These are phyloP conservation scores for Brotula barbata DNA, from an alignment of 2,797 vertebrate species.

Conservation along the genomic window DNA sequence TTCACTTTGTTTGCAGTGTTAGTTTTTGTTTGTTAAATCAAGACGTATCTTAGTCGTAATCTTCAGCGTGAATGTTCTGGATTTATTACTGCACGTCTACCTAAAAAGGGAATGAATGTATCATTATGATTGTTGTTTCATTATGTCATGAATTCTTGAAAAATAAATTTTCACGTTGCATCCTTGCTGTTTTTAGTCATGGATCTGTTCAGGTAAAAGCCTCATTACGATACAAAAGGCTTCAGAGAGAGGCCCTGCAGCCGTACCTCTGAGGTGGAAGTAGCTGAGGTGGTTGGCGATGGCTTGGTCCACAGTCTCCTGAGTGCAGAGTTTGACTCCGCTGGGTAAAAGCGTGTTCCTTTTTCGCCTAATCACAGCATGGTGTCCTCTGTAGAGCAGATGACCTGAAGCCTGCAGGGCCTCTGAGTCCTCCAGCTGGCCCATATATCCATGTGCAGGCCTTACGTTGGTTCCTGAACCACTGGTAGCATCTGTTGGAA, in stretches of 20 bases:
- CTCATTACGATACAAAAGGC: background rate
- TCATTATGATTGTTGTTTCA: too few species aligned
- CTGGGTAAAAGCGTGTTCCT: constrained; percentile 85
- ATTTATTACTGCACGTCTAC: too few species aligned
- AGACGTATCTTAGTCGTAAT: too few species aligned
- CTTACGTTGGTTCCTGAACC: background rate
- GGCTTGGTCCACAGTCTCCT: constrained; percentile 86
- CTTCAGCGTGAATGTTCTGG: too few species aligned
- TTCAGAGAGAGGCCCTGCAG: background rate
- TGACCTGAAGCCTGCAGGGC: constrained; percentile 8
- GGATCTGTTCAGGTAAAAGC: constrained; percentile 7
- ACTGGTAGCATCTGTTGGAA: constrained; percentile 35
- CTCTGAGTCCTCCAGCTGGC: background rate
- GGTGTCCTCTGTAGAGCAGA: constrained; percentile 42
- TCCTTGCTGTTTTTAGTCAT: constrained; percentile 11
- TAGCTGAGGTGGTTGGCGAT: constrained; percentile 86
- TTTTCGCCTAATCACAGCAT: constrained; percentile 73
- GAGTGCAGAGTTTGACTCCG: constrained; percentile 88
- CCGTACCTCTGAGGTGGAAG: constrained; percentile 89
- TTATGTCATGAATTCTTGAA: too few species aligned
- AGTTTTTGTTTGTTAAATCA: too few species aligned
- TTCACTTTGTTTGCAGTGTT: too few species aligned
- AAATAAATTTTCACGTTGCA: too few species aligned
- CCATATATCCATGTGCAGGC: background rate
- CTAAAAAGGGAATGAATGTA: too few species aligned